Evolutionary conservation across 2,113 vertebrate species (phyloP), one percentile per base, ranked within the genome.

Genomic region (Aptenodytes forsteri): DNA sequence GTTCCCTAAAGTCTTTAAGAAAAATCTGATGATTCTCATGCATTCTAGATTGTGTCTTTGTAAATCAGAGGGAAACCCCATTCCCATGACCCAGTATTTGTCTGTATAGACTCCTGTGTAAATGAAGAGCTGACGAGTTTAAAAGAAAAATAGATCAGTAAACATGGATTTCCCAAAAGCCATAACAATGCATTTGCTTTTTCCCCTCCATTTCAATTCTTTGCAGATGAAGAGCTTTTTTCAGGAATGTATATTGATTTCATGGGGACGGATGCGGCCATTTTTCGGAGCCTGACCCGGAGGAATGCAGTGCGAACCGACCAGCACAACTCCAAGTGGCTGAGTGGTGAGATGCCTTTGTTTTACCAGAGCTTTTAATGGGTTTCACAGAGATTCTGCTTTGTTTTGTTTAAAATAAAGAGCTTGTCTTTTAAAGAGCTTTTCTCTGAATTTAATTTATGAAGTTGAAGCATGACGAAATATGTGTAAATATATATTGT

Each of bases 221-320:
- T 92, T 96, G 9, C 71, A 99, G 99, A 99, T 95, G 99, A 99
- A 97, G 99, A 99, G 95, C 98, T 99, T 54, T 99, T 99, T 98
- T 99, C 99, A 23, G 99, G 99, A 93, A 99, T 99, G 99, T 99
- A 99, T 96, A 99, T 99, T 70, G 99, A 99, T 98, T 99, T 99
- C 98, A 99, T 99, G 99, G 99, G 99, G 87, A 99, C 99, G 0
- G 99, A 99, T 94, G 99, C 99, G 1, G 99, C 99, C 88, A 99
- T 99, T 98, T 99, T 99, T 96, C 99, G 99, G 96, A 99, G 99
- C 95, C 98, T 99, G 96, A 99, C 99, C 76, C 99, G 94, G 94
- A 98, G 99, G 81, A 99, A 99, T 80, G 99, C 99, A 8, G 99
- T 99, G 86, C 97, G 99, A 92, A 99, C 99, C 0, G 99, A 99